phyloP scores from a whole-genome alignment of 2,113 vertebrate species.

The Numida meleagris region DNA sequence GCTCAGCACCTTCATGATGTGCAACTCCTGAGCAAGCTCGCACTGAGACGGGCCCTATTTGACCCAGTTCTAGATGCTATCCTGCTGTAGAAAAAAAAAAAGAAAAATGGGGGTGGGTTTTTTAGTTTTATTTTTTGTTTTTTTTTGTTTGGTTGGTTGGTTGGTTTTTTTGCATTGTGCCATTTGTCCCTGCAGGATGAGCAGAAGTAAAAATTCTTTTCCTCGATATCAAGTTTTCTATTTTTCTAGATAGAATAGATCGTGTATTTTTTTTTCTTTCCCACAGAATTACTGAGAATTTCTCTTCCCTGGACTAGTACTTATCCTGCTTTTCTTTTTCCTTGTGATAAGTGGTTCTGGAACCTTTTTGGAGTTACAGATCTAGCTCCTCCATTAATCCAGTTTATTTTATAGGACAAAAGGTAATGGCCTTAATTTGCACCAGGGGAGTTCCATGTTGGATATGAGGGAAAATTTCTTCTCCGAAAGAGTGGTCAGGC shows the following conservation, averaged over 20 bases:
- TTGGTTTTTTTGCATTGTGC: neutral
- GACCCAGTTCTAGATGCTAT: neutral
- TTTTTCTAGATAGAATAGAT: neutral
- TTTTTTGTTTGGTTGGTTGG: too few relatives aligned
- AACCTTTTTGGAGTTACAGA: neutral
- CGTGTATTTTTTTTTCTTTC: neutral
- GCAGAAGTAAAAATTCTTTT: neutral
- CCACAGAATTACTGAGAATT: neutral
- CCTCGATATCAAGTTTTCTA: neutral
- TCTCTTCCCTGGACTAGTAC: fast-evolving
- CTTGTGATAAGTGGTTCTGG: neutral
- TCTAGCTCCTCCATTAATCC: neutral
- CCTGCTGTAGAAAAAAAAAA: neutral
- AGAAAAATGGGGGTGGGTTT: fast-evolving
- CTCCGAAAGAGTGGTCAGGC: too few relatives aligned
- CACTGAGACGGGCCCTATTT: neutral
- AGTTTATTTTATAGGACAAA: neutral
- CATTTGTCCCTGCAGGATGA: neutral
- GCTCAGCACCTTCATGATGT: neutral
- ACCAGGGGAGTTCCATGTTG: too few relatives aligned
- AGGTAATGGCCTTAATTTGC: too few relatives aligned
- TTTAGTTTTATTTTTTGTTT: neutral
- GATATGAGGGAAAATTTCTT: too few relatives aligned
- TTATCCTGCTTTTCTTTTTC: neutral
- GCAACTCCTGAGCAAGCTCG: neutral